Conservation (phyloP, 92 coral and sea anemone genomes). For the Umimayanthus chanpuru region DNA sequence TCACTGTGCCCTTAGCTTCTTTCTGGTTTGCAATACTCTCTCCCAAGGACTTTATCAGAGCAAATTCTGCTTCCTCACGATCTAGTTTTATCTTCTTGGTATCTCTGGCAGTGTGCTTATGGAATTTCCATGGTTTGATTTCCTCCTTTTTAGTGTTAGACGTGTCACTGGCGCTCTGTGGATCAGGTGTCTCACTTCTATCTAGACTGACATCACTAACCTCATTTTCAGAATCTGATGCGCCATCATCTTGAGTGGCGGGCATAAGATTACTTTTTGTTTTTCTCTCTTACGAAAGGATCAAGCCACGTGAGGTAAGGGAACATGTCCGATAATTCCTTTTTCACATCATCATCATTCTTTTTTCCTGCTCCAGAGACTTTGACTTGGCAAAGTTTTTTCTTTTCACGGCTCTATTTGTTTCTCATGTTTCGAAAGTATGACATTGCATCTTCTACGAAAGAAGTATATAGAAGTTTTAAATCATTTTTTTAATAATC, state of each 20-base stretch:
- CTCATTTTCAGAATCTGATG: too few relatives aligned
- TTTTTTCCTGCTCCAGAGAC: conserved; percentile 52
- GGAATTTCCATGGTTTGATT: conserved; percentile 47
- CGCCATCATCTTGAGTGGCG: neutral
- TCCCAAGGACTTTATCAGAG: conserved; percentile 49
- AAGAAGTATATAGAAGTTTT: too few relatives aligned
- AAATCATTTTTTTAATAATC: too few relatives aligned
- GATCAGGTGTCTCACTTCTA: neutral
- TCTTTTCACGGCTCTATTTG: conserved; percentile 57
- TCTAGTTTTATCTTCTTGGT: conserved; percentile 47
- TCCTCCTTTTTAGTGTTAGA: conserved; percentile 35
- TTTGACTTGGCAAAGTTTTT: conserved; percentile 47
- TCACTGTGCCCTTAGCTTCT: conserved; percentile 28
- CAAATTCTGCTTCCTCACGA: conserved; percentile 63
- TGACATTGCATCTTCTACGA: neutral
- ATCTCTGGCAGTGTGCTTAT: conserved; percentile 45
- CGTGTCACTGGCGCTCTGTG: conserved; percentile 27
- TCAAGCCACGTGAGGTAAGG: conserved; percentile 54
- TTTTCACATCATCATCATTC: conserved; percentile 48
- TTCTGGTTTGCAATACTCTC: conserved; percentile 43
- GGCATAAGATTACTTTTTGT: conserved; percentile 47
- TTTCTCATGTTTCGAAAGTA: conserved; percentile 50
- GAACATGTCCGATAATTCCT: conserved; percentile 53
- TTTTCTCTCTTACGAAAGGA: conserved; percentile 49
- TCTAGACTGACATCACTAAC: too few relatives aligned